These are phyloP conservation scores for Dasypus novemcinctus DNA, from an alignment of 2,113 vertebrate species.

Conservation along the genomic window DNA sequence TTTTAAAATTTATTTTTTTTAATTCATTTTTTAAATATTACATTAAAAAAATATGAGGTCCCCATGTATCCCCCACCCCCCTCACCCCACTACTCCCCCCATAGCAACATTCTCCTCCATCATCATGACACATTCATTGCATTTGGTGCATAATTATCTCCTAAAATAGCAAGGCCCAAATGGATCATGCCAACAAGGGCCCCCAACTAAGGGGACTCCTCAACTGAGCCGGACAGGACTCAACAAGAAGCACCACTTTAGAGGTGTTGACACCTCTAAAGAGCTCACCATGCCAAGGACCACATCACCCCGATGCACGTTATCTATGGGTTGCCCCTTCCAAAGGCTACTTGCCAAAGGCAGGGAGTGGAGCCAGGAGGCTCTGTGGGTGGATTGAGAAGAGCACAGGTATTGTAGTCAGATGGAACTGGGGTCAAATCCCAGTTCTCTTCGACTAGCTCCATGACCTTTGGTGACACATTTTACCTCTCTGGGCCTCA, in stretches of 20 bases:
- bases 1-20: too few species aligned
- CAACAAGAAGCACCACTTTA: not conserved
- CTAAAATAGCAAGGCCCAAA: conserved; percentile 62
- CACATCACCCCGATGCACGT: not conserved
- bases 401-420: not conserved
- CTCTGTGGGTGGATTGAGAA: not conserved
- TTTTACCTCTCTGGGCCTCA: not conserved
- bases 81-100: too few species aligned
- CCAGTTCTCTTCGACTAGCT: not conserved
- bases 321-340: not conserved
- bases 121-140: too few species aligned
- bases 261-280: not conserved
- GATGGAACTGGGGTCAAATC: conserved; percentile 12
- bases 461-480: not conserved
- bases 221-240: not conserved
- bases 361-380: not conserved
- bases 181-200: not conserved
- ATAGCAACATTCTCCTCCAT: too few species aligned
- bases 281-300: not conserved
- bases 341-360: not conserved
- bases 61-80: too few species aligned
- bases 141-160: conserved; percentile 51
- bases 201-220: not conserved
- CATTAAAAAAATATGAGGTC: too few species aligned
- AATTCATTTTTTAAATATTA: too few species aligned